These are phyloP conservation scores for Xiphias gladius DNA, from an alignment of 2,113 vertebrate genomes.

Conservation along the genomic window DNA sequence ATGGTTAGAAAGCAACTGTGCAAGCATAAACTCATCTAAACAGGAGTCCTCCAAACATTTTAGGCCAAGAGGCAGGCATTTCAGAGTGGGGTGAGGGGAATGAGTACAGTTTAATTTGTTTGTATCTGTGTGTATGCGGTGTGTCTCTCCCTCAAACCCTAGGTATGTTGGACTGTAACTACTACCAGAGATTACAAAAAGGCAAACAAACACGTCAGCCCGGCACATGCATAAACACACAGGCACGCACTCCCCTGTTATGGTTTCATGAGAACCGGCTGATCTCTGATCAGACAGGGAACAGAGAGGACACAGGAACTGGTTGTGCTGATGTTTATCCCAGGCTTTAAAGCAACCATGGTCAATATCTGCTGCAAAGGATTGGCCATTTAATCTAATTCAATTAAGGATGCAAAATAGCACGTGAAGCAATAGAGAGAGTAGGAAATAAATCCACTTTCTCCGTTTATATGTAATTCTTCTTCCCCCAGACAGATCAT, in stretches of 20 bases:
- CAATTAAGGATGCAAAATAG: slow-evolving; percentile 16
- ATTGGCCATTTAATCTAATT: background rate
- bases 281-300: slow-evolving; percentile 44
- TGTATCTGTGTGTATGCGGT: background rate
- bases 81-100: slow-evolving; percentile 45
- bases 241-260: slow-evolving; percentile 5
- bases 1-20: slow-evolving; percentile 37
- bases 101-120: slow-evolving; percentile 5
- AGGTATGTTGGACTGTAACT: slow-evolving; percentile 17
- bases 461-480: slow-evolving; percentile 16
- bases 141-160: background rate
- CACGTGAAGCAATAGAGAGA: slow-evolving; percentile 29
- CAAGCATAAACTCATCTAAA: slow-evolving; percentile 34
- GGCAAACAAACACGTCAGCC: slow-evolving; percentile 47
- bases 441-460: slow-evolving; percentile 42
- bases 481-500: slow-evolving; percentile 24
- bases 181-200: slow-evolving; percentile 31
- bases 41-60: slow-evolving; percentile 36
- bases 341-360: background rate
- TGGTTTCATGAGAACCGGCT: slow-evolving; percentile 59
- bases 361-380: slow-evolving; percentile 1
- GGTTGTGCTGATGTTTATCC: slow-evolving; percentile 18
- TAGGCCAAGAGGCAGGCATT: slow-evolving; percentile 43
- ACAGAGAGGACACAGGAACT: slow-evolving; percentile 18
- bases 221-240: background rate